Conservation (phyloP, 2,113 vertebrate species). For the Myrmophylax atrothorax region DNA sequence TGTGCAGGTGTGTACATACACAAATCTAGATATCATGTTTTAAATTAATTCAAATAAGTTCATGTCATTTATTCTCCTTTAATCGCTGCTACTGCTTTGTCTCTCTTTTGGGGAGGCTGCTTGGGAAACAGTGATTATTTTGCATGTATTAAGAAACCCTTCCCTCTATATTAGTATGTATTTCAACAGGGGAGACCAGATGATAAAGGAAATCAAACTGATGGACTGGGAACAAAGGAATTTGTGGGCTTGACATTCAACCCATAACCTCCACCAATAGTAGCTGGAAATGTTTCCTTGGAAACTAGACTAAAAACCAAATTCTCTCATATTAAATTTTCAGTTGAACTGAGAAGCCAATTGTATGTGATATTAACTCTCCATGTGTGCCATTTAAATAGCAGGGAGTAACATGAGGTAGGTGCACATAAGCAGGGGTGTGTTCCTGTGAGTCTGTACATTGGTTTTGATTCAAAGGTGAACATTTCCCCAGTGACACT, state of each 20-base stretch:
- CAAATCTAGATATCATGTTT: background rate
- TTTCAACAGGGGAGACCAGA: background rate
- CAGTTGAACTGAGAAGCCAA: background rate
- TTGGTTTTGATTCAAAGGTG: background rate
- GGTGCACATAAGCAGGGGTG: background rate
- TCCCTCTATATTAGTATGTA: background rate
- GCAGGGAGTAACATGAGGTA: background rate
- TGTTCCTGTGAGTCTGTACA: background rate
- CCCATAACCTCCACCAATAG: background rate
- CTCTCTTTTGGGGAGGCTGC: background rate
- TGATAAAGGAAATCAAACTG: conserved; percentile 8
- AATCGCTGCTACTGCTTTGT: background rate
- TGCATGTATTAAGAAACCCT: background rate
- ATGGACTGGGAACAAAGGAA: conserved; percentile 2
- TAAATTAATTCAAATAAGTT: background rate
- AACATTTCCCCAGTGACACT: background rate
- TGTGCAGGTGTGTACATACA: background rate
- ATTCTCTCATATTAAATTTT: background rate
- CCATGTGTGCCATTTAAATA: background rate
- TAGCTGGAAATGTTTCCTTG: conserved; percentile 40
- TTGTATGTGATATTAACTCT: background rate
- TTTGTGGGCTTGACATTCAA: background rate
- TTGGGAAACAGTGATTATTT: background rate
- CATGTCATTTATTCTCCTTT: background rate
- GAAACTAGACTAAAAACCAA: conserved; percentile 19